Base-by-base conservation (phyloP, 2,888 invertebrate species). In the Acleris emargana region DNA sequence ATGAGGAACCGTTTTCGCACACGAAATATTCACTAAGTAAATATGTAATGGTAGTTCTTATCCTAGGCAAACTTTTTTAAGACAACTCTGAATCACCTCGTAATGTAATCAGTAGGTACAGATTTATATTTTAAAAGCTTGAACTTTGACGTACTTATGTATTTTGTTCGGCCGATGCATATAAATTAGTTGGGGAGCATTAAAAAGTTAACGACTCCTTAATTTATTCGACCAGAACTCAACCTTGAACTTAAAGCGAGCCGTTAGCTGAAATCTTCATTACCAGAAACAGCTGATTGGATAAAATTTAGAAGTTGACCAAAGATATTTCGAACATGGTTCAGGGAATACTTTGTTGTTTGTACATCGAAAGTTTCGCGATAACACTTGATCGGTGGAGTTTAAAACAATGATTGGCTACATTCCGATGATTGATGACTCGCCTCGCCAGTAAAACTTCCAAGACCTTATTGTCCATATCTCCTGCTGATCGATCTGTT, bases 401-500 rank as follows among this genome's bases (percentile, higher is more conserved):
- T 71, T 74, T 69, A 47, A 59, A 73, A 69, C 67, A 72, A 72
- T 74, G 72, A 73, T 70, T 68, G 60, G 71, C 71, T 69, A 71
- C 63, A 67, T 68, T 52, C 58, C 20, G 17, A 69, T 76, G 74
- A 76, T 76, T 76, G 71, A 74, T 76, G 72, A 69, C 60, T 63
- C 28, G 51, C 42, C 68, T 64, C 38, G 49, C 42, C 68, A 70
- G 67, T 71, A 69, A 68, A 67, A 68, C 68, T 67, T 69, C 67
- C 45, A 49, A 51, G 59, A 50, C 68, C 63, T 55, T 67, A 67
- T 69, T 70, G 69, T 73, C 68, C 64, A 59, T 67, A 66, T 70
- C 66, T 69, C 62, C 69, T 66, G 28, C 42, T 69, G 69, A 71
- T 70, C 62, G 69, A 71, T 70, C 59, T 68, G 53, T 62, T 71